Base-by-base conservation (phyloP, 2,797 vertebrate genomes). In the Eurystomus glaucurus region DNA sequence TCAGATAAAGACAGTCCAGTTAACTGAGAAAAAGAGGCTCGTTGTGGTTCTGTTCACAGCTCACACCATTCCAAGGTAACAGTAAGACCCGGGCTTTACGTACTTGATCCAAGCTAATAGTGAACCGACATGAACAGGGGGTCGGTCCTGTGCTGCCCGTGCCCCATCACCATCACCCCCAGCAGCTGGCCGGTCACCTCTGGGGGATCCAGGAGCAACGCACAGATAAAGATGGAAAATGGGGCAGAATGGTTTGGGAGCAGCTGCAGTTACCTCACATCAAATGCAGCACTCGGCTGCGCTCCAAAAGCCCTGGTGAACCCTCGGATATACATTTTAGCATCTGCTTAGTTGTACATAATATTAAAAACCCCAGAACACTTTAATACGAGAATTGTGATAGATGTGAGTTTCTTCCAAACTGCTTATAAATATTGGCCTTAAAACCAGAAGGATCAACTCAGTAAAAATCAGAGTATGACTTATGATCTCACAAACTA, bases 211-310 rank as follows among this genome's bases (percentile, higher is more conserved):
- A 83, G 55, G 18, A 69, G 48, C 41, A 76, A 43, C 3, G 23
- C 3, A 10, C 15, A 21, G 48, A 33, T 26, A 41, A 50, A n/a
- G 15, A n/a, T 0, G 0, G 37, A 57, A 57, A 75, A 37, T 5
- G 10, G 19, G 22, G 23, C n/a, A 70, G 57, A 57, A 90, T 4
- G 15, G 19, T 62, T 70, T 57, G n/a, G 65, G 7, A 62, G 43
- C 43, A 62, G 79, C 26, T 69, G 35, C 26, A 77, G 50, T 61
- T 69, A 61, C 14, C 50, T 70, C 50, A 28, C 6, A 2, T 25
- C 41, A 76, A 50, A 37, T n/a, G 10, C 48, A 70, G 62, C 22
- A 14, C 48, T 25, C 12, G 35, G 7, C 39, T 48, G 39, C 0
- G 4, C 10, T 39, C n/a, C 52, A 26, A 68, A 46, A 75, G 21